Percentiles rank a stretch among this genome's conserved stretches.
These are phyloP conservation scores for Aspidiotus destructor DNA, from an alignment of 2,888 invertebrate species.

Conservation along the genomic window DNA sequence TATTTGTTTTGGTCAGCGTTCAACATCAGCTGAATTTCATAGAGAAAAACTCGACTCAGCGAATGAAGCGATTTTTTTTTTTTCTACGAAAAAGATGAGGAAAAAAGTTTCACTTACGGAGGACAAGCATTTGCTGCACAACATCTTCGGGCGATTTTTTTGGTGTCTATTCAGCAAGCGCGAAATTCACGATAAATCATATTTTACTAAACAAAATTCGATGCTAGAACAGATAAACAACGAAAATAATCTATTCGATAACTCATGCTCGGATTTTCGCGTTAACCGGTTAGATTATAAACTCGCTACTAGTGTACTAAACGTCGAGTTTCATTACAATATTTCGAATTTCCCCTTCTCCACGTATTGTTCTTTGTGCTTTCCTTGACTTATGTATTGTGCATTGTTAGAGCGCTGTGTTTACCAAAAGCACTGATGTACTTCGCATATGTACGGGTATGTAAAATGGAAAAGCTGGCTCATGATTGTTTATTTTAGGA, in stretches of 20 bases:
- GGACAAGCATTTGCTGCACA: constrained; percentile 22
- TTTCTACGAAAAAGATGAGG: neutral
- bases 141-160: constrained; percentile 11
- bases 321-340: constrained; percentile 18
- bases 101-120: constrained; percentile 16
- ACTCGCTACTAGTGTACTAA: constrained; percentile 25
- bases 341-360: constrained; percentile 30
- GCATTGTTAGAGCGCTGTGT: neutral
- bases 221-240: constrained; percentile 2
- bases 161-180: no score
- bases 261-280: constrained; percentile 16
- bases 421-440: neutral
- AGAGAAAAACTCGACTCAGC: no score
- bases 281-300: constrained; percentile 27
- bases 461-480: no score
- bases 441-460: no score
- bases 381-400: constrained; percentile 3
- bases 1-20: no score
- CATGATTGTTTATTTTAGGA: no score
- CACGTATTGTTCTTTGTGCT: neutral
- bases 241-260: constrained; percentile 12
- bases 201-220: constrained; percentile 12
- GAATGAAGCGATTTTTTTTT: no score
- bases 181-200: constrained; percentile 9
- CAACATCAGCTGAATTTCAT: no score